Base-by-base conservation (phyloP, 2,797 vertebrate species). In the Xenopus petersii region DNA sequence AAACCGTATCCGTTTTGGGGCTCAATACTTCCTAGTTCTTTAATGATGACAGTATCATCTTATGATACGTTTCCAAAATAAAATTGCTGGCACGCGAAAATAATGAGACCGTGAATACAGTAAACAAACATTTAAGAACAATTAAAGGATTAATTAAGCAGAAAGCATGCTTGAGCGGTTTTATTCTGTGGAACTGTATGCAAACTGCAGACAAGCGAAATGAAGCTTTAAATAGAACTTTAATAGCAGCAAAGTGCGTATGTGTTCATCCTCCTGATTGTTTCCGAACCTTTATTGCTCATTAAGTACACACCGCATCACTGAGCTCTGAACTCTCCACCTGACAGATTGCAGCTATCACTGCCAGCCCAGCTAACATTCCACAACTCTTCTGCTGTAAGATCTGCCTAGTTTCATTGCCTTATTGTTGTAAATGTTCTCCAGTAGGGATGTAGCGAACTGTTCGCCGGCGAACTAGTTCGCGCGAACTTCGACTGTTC, bases 321-420 rank as follows among this genome's bases (percentile, higher is more conserved):
- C 84, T 97, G 46, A 83, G 86, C 75, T 62, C 70, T n/a, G 81
- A 79, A 75, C 89, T 80, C 73, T 71, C 83, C 10, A 83, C 86
- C 79, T n/a, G 85, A 86, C 3, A 86, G 87, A 58, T 79, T 86
- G 68, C 70, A 87, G 56, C 85, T 95, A 79, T 75, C 79, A 13
- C 85, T 98, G 64, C 94, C 96, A 10, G 95, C 87, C 0, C 93
- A 87, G 82, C 88, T 98, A 54, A 93, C 89, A 74, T 96, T 97
- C 80, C 93, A 85, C 60, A 94, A 88, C 49, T 83, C 85, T 0
- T 91, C 91, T 15, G 90, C 85, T 94, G 96, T 97, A 91, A 56
- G 42, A 2, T 30, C 67, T 51, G 3, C 49, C 15, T 12, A 51
- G 5, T 42, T 6, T 42, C 5, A 51, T 12, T 51, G 49, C 49